phyloP scores from a whole-genome alignment of 2,113 vertebrate genomes.

The Tachysurus vachellii region DNA sequence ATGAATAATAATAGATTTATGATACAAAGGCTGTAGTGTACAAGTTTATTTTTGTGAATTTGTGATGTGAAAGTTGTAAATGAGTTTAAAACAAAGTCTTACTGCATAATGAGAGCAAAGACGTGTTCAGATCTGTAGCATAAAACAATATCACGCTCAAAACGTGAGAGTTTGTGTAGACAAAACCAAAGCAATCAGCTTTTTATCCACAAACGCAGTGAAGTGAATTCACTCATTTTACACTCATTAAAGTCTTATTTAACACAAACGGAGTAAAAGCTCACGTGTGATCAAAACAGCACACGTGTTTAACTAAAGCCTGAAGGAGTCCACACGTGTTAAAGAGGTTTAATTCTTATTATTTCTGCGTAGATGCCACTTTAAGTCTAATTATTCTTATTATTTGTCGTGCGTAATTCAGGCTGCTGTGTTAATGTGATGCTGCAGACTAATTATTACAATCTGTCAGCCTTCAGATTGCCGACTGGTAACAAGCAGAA shows the following conservation, averaged over 20 bases:
- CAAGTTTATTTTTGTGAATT: not conserved
- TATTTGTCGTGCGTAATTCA: not conserved
- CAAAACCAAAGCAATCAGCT: not conserved
- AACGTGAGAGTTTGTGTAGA: not conserved
- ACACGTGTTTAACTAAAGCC: not conserved
- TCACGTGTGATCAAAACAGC: not conserved
- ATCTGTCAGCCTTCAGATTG: conserved; percentile 2
- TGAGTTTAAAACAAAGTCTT: not conserved
- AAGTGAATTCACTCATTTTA: too few relatives aligned
- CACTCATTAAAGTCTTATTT: not conserved
- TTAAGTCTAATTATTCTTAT: not conserved
- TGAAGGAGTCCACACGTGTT: not conserved
- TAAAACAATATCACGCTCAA: not conserved
- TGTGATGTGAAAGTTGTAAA: not conserved
- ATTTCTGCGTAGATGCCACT: not conserved
- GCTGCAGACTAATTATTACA: conserved; percentile 8
- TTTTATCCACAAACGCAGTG: not conserved
- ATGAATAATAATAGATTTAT: not conserved
- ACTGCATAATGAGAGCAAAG: not conserved
- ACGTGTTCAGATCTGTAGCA: not conserved
- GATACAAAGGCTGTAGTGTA: not conserved
- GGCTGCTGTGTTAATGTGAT: conserved; percentile 14
- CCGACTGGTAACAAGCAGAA: not conserved
- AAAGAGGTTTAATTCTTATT: not conserved
- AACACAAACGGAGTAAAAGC: too few relatives aligned